phyloP scores from a whole-genome alignment of 2,888 invertebrate genomes.

The Plutella xylostella region DNA sequence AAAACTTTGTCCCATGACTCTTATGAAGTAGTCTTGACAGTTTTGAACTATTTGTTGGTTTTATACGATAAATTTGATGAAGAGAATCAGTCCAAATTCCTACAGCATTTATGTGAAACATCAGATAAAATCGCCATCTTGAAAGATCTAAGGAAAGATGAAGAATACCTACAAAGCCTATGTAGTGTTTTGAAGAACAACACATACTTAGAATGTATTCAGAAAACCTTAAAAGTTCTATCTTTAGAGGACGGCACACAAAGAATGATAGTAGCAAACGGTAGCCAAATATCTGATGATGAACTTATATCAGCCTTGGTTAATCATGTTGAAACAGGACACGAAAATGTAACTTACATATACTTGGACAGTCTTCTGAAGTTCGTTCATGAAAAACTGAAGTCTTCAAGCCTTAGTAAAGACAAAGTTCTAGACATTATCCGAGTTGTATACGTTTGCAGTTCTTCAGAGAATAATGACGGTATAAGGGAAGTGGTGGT shows the following conservation, averaged over 20 bases:
- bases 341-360: constrained; percentile 40
- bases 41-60: constrained; percentile 30
- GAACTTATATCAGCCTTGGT: constrained; percentile 28
- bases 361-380: constrained; percentile 37
- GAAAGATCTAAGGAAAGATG: constrained; percentile 18
- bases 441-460: constrained; percentile 31
- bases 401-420: constrained; percentile 8
- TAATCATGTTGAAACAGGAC: constrained; percentile 30
- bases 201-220: constrained; percentile 39
- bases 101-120: constrained; percentile 27
- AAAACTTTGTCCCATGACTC: constrained; percentile 24
- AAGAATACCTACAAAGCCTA: constrained; percentile 25
- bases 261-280: constrained; percentile 24
- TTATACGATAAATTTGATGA: constrained; percentile 24
- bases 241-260: constrained; percentile 33
- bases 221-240: constrained; percentile 40
- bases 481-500: constrained; percentile 30
- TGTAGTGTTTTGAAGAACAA: constrained; percentile 26
- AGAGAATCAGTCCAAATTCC: constrained; percentile 24
- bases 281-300: constrained; percentile 20
- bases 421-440: constrained; percentile 27
- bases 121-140: constrained; percentile 18
- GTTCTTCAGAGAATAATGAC: constrained; percentile 36
- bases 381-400: constrained; percentile 26
- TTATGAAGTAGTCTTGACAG: constrained; percentile 31